Percentiles rank a stretch among this genome's conserved stretches.
These are phyloP conservation scores for Dendropsophus ebraccatus DNA, from an alignment of 2,113 vertebrate species.

Conservation along the genomic window DNA sequence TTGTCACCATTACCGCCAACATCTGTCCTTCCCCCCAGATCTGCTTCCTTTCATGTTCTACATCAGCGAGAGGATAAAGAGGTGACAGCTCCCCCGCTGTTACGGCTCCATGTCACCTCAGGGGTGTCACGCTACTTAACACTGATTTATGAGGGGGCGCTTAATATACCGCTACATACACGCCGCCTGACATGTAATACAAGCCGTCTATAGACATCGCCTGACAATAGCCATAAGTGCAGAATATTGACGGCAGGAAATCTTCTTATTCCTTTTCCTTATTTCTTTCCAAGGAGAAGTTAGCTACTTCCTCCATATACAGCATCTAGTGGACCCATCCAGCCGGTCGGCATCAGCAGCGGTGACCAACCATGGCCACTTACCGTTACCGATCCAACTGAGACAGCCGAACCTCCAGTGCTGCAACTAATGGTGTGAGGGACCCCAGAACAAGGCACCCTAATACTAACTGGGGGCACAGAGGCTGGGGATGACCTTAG, in stretches of 20 bases:
- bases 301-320: neutral
- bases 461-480: too few species aligned
- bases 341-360: too few species aligned
- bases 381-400: too few species aligned
- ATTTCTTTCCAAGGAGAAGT: neutral
- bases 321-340: too few species aligned
- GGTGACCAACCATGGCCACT: too few species aligned
- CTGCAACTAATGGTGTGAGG: too few species aligned
- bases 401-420: too few species aligned
- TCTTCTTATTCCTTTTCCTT: neutral
- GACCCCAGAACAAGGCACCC: too few species aligned
- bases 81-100: conserved; percentile 48
- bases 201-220: neutral
- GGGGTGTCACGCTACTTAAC: conserved; percentile 52
- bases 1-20: conserved; percentile 61
- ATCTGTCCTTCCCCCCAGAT: conserved; percentile 62
- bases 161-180: neutral
- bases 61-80: conserved; percentile 44
- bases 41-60: conserved; percentile 54
- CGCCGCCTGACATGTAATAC: neutral
- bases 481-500: too few species aligned
- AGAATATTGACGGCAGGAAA: neutral
- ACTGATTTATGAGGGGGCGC: conserved; percentile 31
- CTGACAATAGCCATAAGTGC: neutral
- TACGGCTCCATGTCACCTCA: conserved; percentile 11